A percentile compares a stretch with the other conserved stretches of the same genome.
Evolutionary conservation across 2,797 vertebrate genomes (phyloP).

Genomic region (Microctenopoma stevenorrisi): DNA sequence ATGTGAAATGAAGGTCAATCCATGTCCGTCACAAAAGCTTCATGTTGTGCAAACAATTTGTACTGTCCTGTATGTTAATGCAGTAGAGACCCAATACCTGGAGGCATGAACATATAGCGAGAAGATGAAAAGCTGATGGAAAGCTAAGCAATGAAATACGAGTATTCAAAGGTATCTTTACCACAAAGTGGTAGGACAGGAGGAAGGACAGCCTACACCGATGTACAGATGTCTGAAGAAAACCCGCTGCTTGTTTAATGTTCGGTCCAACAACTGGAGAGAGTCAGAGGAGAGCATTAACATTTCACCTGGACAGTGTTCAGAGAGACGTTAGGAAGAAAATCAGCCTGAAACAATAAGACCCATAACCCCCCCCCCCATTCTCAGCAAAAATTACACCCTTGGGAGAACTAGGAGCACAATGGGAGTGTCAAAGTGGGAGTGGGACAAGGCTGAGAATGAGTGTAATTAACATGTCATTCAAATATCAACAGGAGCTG

Average conservation of each 20-base stretch:
- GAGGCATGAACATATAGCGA: too few relatives aligned
- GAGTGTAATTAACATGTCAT: neutral
- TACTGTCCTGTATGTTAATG: neutral
- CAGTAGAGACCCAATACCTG: too few relatives aligned
- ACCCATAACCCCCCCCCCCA: too few relatives aligned
- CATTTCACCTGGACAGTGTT: neutral
- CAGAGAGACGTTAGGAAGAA: neutral
- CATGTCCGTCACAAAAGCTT: neutral
- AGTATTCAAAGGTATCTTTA: too few relatives aligned
- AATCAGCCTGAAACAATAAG: neutral
- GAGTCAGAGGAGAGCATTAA: neutral
- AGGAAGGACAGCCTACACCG: neutral
- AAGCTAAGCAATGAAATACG: neutral
- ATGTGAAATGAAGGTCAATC: neutral
- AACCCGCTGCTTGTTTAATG: neutral
- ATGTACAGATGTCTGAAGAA: neutral
- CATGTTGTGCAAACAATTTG: neutral
- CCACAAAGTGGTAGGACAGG: too few relatives aligned
- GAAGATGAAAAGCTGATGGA: too few relatives aligned
- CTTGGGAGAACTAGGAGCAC: neutral
- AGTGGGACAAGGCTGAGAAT: too few relatives aligned
- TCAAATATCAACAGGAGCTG: neutral
- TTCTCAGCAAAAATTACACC: neutral
- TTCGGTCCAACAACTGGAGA: neutral
- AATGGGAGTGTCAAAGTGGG: neutral